These are phyloP conservation scores for Entelurus aequoreus DNA, from an alignment of 2,113 vertebrate species.

Conservation along the genomic window DNA sequence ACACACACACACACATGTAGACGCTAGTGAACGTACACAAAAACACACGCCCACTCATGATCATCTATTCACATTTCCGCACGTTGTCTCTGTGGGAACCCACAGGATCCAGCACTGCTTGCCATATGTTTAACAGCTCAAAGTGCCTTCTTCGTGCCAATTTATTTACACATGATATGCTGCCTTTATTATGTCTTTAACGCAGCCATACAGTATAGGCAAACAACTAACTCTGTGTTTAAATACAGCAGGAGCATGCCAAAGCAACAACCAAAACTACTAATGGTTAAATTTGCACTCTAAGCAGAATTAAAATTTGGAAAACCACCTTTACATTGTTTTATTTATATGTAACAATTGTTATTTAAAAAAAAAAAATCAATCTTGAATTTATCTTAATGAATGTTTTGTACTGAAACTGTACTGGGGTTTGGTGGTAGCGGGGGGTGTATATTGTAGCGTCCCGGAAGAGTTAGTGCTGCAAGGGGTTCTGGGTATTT, in stretches of 20 bases:
- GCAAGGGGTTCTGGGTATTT: too few species aligned
- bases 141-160: not conserved
- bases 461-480: too few species aligned
- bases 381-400: too few species aligned
- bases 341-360: too few species aligned
- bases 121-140: slow-evolving; percentile 52
- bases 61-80: slow-evolving; percentile 37
- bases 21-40: slow-evolving; percentile 29
- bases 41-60: slow-evolving; percentile 45
- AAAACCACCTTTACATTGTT: too few species aligned
- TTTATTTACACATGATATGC: slow-evolving; percentile 7
- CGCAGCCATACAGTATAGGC: not conserved
- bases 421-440: too few species aligned
- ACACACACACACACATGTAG: slow-evolving; percentile 24
- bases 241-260: not conserved
- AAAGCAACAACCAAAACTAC: not conserved
- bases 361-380: too few species aligned
- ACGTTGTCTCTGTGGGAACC: slow-evolving; percentile 50
- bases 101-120: slow-evolving; percentile 29
- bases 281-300: too few species aligned
- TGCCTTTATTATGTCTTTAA: slow-evolving; percentile 1
- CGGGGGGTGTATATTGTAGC: too few species aligned
- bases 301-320: too few species aligned
- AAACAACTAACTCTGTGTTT: not conserved
- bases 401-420: too few species aligned